Base-by-base conservation (phyloP, 2,113 vertebrate genomes). In the Synodontis membranacea region DNA sequence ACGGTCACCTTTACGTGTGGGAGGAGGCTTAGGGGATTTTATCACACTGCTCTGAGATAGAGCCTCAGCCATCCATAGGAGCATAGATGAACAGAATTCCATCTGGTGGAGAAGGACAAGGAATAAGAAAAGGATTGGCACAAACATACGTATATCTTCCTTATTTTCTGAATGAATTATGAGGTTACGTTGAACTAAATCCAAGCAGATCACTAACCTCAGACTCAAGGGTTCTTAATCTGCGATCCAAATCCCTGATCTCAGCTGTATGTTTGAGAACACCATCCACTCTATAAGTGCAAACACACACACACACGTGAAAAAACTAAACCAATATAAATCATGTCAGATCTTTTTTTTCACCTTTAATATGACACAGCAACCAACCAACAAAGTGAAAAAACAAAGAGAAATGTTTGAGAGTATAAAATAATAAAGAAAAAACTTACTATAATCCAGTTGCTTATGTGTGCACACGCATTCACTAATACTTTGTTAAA, bases 1-100 rank as follows among this genome's bases (percentile, higher is more conserved):
- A 58, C n/a, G 39, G 52, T 70, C 88, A 91, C 94, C 93, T 94
- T 93, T 93, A 10, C 88, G 85, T 15, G 88, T 86, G 1, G 96
- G 96, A 11, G 95, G 95, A 3, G 93, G 89, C 0, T 93, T 92
- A 37, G 84, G 48, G 39, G 91, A 90, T 88, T 95, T 96, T 34
- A 92, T 90, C 9, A 92, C 81, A 84, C 91, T 91, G 58, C 94
- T 91, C 86, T 96, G 93, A 15, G 93, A 93, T 79, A 97, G 90
- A 34, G 95, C 91, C 4, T 97, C 96, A 1, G 96, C 95, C 66
- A 98, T 93, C 97, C 96, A 97, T 84, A 89, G 90, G 58, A 98
- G 92, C 39, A 96, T 94, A 0, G 88, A 94, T 7, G 93, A 93
- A 88, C 96, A 97, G 62, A 96, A 95, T 44, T 96, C 96, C 92